phyloP scores from a whole-genome alignment of 2,113 vertebrate genomes.

The Tamias sibiricus region DNA sequence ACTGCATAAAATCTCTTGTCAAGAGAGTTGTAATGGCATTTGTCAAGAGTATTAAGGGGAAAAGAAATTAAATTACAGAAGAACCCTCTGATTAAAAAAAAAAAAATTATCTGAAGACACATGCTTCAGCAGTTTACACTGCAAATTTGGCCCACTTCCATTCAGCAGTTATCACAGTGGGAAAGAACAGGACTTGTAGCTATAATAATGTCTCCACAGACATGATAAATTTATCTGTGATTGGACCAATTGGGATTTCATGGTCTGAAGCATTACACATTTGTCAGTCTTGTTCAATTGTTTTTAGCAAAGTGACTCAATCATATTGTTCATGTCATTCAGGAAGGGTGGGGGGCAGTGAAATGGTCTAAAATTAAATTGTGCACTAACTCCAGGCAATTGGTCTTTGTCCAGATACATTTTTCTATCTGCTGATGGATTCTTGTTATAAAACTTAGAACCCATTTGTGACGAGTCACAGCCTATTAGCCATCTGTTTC shows the following conservation, averaged over 20 bases:
- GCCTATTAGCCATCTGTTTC: constrained; percentile 84
- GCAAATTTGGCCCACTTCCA: constrained; percentile 61
- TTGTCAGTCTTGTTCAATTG: constrained; percentile 81
- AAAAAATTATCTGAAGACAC: constrained; percentile 12
- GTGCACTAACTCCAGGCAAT: constrained; percentile 75
- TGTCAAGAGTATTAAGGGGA: constrained; percentile 62
- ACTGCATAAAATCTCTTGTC: neutral
- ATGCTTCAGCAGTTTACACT: constrained; percentile 19
- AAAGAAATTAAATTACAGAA: constrained; percentile 61
- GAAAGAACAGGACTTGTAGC: constrained; percentile 50
- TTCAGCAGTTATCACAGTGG: constrained; percentile 54
- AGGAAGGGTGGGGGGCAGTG: neutral
- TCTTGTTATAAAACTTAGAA: constrained; percentile 79
- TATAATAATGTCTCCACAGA: constrained; percentile 63
- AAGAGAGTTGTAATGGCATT: constrained; percentile 14
- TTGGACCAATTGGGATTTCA: constrained; percentile 81
- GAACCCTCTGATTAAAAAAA: constrained; percentile 56
- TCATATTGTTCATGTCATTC: constrained; percentile 72
- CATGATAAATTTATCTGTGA: constrained; percentile 76
- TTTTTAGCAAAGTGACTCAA: constrained; percentile 78
- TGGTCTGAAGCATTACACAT: constrained; percentile 79
- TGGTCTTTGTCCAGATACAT: constrained; percentile 72
- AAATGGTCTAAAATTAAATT: constrained; percentile 79
- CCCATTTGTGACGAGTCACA: constrained; percentile 79
- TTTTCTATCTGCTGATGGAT: constrained; percentile 81